Evolutionary conservation across 2,888 invertebrate species (phyloP).

Genomic region (Spilosoma lubricipeda): DNA sequence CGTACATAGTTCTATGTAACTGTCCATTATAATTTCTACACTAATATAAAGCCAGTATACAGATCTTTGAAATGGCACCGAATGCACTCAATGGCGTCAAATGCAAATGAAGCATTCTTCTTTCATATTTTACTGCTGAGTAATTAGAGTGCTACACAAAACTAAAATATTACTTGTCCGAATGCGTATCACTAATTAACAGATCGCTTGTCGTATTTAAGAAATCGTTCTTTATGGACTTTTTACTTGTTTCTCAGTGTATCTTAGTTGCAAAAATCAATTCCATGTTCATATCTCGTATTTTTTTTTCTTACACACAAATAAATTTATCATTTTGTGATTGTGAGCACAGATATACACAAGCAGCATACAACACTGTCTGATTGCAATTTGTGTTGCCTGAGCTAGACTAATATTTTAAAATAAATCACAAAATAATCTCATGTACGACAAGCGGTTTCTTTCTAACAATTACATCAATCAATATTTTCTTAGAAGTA

Average conservation of each 20-base stretch:
- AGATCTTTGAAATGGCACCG: conserved; percentile 66
- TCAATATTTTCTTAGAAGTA: background rate
- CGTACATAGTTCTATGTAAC: conserved; percentile 26
- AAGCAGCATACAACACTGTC: no score
- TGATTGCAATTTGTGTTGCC: no score
- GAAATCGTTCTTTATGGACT: background rate
- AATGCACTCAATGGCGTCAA: conserved; percentile 47
- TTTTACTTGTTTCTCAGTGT: background rate
- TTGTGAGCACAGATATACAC: background rate
- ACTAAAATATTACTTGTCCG: background rate
- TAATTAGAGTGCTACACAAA: background rate
- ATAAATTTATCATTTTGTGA: background rate
- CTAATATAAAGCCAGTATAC: conserved; percentile 48
- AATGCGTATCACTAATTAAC: background rate
- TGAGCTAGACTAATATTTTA: no score
- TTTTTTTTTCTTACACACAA: background rate
- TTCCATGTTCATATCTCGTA: background rate
- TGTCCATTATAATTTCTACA: conserved; percentile 26
- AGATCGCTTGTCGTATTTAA: background rate
- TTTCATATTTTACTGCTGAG: conserved; percentile 1
- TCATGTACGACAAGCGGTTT: background rate
- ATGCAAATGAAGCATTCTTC: conserved; percentile 8
- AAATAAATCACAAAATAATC: background rate
- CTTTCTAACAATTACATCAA: background rate
- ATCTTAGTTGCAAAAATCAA: no score